Conservation (phyloP, 2,113 vertebrate species). For the Megaptera novaeangliae region DNA sequence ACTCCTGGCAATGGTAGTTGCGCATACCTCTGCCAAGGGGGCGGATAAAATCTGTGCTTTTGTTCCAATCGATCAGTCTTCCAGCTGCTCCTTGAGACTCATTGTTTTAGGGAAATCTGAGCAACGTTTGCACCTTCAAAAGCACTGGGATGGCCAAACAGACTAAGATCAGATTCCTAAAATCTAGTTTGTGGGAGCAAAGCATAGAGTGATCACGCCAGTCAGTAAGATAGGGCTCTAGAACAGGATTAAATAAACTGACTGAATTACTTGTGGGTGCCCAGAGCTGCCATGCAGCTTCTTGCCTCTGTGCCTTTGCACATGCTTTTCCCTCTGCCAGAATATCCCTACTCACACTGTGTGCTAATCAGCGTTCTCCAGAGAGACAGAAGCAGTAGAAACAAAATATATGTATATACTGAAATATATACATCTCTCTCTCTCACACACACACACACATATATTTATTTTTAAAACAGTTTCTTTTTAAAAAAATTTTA, state of each 20-base stretch:
- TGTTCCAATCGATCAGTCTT: not conserved
- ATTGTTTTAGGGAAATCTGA: not conserved
- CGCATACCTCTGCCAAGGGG: not conserved
- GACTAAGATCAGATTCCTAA: not conserved
- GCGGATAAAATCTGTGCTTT: not conserved
- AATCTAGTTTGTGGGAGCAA: not conserved
- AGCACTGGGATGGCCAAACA: not conserved
- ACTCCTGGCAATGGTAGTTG: not conserved
- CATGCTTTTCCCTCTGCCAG: not conserved
- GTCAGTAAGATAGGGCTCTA: not conserved
- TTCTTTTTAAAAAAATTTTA: not conserved
- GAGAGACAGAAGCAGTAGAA: not conserved
- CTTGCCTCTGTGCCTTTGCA: not conserved
- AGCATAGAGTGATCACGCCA: not conserved
- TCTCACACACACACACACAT: not conserved
- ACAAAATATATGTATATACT: not conserved
- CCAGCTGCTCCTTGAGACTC: not conserved
- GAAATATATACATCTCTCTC: not conserved
- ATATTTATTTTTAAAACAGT: not conserved
- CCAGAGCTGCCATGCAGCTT: not conserved
- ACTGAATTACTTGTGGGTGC: not conserved
- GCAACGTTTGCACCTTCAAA: not conserved
- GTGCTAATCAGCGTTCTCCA: not conserved
- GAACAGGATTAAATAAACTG: not conserved
- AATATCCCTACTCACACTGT: not conserved